Base-by-base conservation (phyloP, 1,140 invertebrate genomes). In the Drosophila arizonae region DNA sequence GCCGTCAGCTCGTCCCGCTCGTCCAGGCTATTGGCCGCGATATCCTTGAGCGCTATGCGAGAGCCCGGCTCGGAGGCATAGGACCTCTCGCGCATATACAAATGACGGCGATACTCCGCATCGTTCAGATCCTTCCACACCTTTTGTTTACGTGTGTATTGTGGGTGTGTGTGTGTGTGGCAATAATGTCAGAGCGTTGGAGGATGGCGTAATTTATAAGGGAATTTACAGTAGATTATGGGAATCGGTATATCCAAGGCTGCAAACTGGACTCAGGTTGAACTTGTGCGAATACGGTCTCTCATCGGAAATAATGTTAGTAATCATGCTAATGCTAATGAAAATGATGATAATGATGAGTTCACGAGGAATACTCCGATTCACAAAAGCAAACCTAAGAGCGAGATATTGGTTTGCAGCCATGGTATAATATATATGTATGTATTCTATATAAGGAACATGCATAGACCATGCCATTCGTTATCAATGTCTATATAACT, bases 91-190 rank as follows among this genome's bases (percentile, higher is more conserved):
- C 90, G 90, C 87, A 90, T 86, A 78, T 91, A 91, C 43, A 91
- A 72, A 72, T 91, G 81, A 39, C 90, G 90, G 67, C 90, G 90
- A 76, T 91, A 91, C 50, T 91, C 87, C 58, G 81, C 87, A 58
- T 84, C 82, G 58, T 88, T 87, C 1, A 91, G 75, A 63, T 91
- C 90, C 82, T 91, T 91, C 90, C 90, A 91, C 66, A 91, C 90
- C 90, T 91, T 89, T 30, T 21, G 86, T 30, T 55, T 36, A 11
- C 6, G 24, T 52, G 17, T 68, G 65, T 26, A 30, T 56, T 56
- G 11, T 43, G 13, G 57, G 8, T 30, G 30, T 60, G 50, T 56
- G 11, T 43, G 13, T 63, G 8, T 30, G 30, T 60, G 50, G 9
- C 10, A 21, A 13, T 24, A 43, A 33, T 51, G 45, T 55, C 10